Base-by-base conservation (phyloP, 2,113 vertebrate species). In the Pleuronectes platessa region DNA sequence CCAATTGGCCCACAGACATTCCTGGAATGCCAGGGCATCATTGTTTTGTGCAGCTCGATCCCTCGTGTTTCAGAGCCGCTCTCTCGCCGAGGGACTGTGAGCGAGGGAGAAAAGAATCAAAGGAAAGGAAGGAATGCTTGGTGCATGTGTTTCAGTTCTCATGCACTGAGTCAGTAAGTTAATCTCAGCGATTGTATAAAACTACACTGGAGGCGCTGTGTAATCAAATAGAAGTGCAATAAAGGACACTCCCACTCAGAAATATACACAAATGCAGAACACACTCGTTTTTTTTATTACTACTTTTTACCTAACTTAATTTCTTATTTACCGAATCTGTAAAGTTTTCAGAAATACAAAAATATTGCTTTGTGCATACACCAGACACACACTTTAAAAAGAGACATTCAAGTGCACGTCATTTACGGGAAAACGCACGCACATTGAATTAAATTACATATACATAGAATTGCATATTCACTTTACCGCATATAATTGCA, bases 1-100 rank as follows among this genome's bases (percentile, higher is more conserved):
- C 83, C 88, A 91, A 87, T 92, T 81, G 84, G 85, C 87, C 71
- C 62, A 7, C 45, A 81, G 55, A 81, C 80, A 91, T 92, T 91
- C 85, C 79, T 86, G 55, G 77, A 69, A 91, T 91, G 85, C 85
- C 87, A 78, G 71, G 61, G 71, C 76, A 69, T 82, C 78, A 70
- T 76, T 85, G 81, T 81, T 67, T 74, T 47, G 37, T 69, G 77
- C n/a, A 26, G 40, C 81, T 78, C 72, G 70, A 8, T 82, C 55
- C n/a, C 64, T 63, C 2, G 15, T 61, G 27, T 74, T 70, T 40
- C 21, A 55, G 68, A 76, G 61, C 53, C 12, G 55, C 17, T 77
- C 17, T 77, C 51, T 26, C 45, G 31, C 62, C 51, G 56, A 51
- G 71, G 2, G 12, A 56, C 45, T 63, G 24, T 35, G 13, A 37